Base-by-base conservation (phyloP, 1,140 invertebrate species). In the Drosophila sp. region DNA sequence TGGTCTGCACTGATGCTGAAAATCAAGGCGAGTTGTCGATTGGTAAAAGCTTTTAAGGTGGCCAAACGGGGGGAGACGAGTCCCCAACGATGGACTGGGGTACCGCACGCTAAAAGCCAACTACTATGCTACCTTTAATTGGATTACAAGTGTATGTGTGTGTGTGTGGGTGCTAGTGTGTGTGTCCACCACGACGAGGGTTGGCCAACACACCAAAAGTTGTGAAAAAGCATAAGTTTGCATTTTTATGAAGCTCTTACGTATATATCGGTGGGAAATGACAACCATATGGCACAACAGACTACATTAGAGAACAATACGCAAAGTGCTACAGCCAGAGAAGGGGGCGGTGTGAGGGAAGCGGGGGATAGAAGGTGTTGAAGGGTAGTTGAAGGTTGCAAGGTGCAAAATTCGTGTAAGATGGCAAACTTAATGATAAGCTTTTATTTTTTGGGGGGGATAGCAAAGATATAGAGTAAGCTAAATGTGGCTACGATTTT, bases 1-100 rank as follows among this genome's bases (percentile, higher is more conserved):
- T 54, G 66, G 50, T 71, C 33, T 75, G 57, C 75, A 65, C 76
- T 79, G 76, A 70, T 71, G 83, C 73, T 89, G 76, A 87, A 87
- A 87, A 87, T 87, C 84, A 87, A 89, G 83, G 84, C 80, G 70
- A 87, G 84, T 89, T 87, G 83, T 86, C 83, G 83, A 89, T 87
- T 87, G 84, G 84, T 89, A 89, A 87, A 87, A 87, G 84, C 84
- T 87, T 87, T 87, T 87, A 87, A 87, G 84, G 80, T 77, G 84
- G 76, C 84, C 84, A 10, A 76, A 61, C 17, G 17, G 17, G 56
- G 61, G 17, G 73, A 27, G 40, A 4, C 44, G 4, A 17, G 50
- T n/a, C 41, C 17, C 29, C 44, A 65, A 62, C 64, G 50, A 40
- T 60, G 57, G 23, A 57, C 58, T 66, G 64, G 70, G 32, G 70